Conservation (phyloP, 2,888 invertebrate species). For the Pyrochroa serraticornis region DNA sequence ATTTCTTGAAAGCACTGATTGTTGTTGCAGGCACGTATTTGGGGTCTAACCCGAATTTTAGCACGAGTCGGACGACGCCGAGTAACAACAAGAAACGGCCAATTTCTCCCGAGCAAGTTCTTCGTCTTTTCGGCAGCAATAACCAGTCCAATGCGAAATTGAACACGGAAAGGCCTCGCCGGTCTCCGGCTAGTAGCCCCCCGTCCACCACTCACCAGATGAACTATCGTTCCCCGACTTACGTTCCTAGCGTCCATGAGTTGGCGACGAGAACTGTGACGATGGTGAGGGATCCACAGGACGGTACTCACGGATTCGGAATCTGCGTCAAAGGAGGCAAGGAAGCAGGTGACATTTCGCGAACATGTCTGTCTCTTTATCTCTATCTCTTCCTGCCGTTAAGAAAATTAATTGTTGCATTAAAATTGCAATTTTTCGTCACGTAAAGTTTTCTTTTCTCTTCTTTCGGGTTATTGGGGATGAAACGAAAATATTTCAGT, state of each 20-base stretch:
- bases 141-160: constrained; percentile 41
- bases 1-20: background rate
- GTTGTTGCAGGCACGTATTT: constrained; percentile 67
- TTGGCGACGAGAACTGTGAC: constrained; percentile 82
- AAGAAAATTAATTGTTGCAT: background rate
- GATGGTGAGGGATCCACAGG: constrained; percentile 82
- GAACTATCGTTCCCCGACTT: constrained; percentile 44
- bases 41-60: constrained; percentile 68
- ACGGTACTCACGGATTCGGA: constrained; percentile 84
- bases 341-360: constrained; percentile 72
- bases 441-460: no score
- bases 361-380: no score
- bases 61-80: constrained; percentile 51
- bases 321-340: constrained; percentile 92
- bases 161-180: constrained; percentile 51
- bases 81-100: constrained; percentile 75
- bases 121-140: constrained; percentile 53
- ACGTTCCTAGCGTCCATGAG: constrained; percentile 72
- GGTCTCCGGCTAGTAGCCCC: constrained; percentile 77
- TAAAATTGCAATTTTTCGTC: background rate
- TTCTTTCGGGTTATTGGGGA: no score
- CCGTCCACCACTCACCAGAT: constrained; percentile 81
- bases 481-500: background rate
- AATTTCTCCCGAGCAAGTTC: constrained; percentile 81
- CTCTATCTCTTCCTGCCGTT: background rate